Percentiles rank a stretch among this genome's conserved stretches.
phyloP scores from a whole-genome alignment of 2,113 vertebrate genomes.

The Rutilus rutilus region DNA sequence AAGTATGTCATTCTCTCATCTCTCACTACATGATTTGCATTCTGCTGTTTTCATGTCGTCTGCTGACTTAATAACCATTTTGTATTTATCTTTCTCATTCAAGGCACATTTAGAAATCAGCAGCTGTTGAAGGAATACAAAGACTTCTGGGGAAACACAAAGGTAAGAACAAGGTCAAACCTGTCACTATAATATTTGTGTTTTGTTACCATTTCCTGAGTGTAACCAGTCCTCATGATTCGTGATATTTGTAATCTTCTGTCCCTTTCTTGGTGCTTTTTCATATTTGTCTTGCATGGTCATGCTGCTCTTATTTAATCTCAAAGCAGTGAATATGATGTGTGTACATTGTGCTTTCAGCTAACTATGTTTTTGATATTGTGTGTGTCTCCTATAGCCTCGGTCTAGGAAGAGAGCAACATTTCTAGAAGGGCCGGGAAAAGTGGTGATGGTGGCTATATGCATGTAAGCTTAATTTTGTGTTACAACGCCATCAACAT shows the following conservation, averaged over 20 bases:
- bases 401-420: slow-evolving; percentile 83
- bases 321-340: background rate
- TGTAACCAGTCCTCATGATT: background rate
- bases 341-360: background rate
- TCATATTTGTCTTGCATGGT: background rate
- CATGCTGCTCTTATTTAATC: background rate
- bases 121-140: slow-evolving; percentile 92
- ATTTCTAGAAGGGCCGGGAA: slow-evolving; percentile 94
- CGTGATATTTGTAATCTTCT: background rate
- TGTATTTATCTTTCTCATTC: background rate
- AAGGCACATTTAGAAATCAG: slow-evolving; percentile 93
- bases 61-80: background rate
- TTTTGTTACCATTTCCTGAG: background rate
- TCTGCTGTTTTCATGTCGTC: slow-evolving; percentile 9
- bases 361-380: background rate
- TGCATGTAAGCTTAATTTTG: slow-evolving; percentile 89
- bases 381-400: slow-evolving; percentile 76
- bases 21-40: background rate
- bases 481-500: background rate
- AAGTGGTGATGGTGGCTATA: slow-evolving; percentile 98
- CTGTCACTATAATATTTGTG: background rate
- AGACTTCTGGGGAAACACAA: slow-evolving; percentile 96
- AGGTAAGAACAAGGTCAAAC: slow-evolving; percentile 77
- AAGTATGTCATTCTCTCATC: slow-evolving; percentile 79
- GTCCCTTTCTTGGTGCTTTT: background rate